These are phyloP conservation scores for Sceloporus tristichus DNA, from an alignment of 2,113 vertebrate genomes.

Conservation along the genomic window DNA sequence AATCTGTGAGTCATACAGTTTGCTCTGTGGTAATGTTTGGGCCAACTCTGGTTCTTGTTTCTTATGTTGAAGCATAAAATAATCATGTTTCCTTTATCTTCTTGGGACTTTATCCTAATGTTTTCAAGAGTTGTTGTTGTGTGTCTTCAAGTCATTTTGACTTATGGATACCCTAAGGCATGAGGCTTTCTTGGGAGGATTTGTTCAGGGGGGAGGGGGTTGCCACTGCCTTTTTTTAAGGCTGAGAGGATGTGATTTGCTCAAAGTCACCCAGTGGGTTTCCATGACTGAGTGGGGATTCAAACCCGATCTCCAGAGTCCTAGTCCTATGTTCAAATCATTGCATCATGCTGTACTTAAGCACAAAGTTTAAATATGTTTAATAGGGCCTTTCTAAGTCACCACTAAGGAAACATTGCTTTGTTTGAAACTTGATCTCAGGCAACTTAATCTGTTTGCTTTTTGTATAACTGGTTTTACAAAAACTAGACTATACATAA, in stretches of 20 bases:
- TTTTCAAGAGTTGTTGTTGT: not conserved
- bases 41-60: not conserved
- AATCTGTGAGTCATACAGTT: too few species aligned
- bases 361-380: not conserved
- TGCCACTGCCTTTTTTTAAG: too few species aligned
- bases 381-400: not conserved
- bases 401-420: not conserved
- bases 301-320: too few species aligned
- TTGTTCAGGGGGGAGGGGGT: too few species aligned
- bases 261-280: too few species aligned
- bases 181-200: too few species aligned
- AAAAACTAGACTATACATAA: slow-evolving; percentile 3
- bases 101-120: not conserved
- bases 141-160: too few species aligned
- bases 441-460: not conserved
- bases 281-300: too few species aligned
- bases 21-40: not conserved
- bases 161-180: too few species aligned
- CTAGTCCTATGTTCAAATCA: too few species aligned
- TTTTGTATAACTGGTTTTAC: not conserved
- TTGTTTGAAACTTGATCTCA: not conserved
- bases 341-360: too few species aligned
- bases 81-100: not conserved
- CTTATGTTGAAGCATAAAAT: not conserved
- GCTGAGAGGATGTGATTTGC: too few species aligned